Evolutionary conservation across 2,113 vertebrate species (phyloP).

Genomic region (Rhea pennata): DNA sequence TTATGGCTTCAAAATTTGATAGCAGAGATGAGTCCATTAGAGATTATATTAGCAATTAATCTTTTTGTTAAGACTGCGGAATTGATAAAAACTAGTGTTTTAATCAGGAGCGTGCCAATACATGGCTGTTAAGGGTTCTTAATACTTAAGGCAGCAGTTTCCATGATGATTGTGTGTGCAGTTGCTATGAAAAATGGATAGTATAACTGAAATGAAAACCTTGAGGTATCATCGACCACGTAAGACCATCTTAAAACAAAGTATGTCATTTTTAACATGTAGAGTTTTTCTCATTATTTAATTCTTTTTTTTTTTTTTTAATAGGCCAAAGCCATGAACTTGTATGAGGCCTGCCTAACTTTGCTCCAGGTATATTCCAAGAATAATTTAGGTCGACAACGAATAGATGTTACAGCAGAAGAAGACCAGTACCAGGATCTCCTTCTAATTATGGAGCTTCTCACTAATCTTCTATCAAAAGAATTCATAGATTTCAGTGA

Average conservation of each 20-base stretch:
- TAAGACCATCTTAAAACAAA: background rate
- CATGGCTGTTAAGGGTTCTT: background rate
- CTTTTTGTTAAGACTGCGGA: background rate
- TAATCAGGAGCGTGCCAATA: background rate
- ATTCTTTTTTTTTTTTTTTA: constrained; percentile 26
- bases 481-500: constrained; percentile 99
- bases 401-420: constrained; percentile 90
- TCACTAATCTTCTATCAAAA: constrained; percentile 97
- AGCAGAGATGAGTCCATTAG: background rate
- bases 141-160: background rate
- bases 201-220: background rate
- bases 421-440: constrained; percentile 99
- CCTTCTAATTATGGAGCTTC: constrained; percentile 99
- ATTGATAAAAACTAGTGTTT: background rate
- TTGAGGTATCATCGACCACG: background rate
- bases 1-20: background rate
- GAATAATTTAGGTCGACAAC: constrained; percentile 92
- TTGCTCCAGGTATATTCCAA: constrained; percentile 98
- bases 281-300: background rate
- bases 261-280: background rate
- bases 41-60: background rate
- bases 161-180: background rate
- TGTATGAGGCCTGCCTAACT: constrained; percentile 96
- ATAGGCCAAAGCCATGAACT: constrained; percentile 96
- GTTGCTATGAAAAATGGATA: background rate